Conservation (phyloP, 2,888 invertebrate species). For the Drosophila affinis region DNA sequence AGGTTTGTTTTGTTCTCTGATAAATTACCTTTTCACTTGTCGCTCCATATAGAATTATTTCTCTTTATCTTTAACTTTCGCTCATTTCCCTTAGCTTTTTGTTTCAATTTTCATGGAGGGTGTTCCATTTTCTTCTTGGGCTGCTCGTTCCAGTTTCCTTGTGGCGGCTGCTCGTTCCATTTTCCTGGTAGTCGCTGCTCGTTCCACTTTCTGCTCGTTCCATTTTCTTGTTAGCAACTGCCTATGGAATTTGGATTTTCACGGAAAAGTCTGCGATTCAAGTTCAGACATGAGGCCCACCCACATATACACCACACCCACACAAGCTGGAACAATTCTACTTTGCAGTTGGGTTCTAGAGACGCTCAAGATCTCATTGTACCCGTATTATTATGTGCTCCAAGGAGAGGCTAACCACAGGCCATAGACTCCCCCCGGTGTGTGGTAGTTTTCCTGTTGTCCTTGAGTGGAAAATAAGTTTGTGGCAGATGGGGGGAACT, state of each 20-base stretch:
- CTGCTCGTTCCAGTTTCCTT: not conserved
- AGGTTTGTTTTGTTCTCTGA: slow-evolving; percentile 41
- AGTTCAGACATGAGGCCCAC: slow-evolving; percentile 17
- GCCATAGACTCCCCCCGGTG: slow-evolving; percentile 13
- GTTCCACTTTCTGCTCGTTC: not conserved
- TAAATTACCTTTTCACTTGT: slow-evolving; percentile 73
- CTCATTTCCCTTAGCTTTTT: slow-evolving; percentile 1
- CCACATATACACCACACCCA: not conserved
- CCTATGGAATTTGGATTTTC: slow-evolving; percentile 30
- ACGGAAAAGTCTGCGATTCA: slow-evolving; percentile 22
- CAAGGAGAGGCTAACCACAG: not conserved
- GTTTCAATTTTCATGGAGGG: not conserved
- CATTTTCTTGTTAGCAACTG: not conserved
- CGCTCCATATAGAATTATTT: slow-evolving; percentile 50
- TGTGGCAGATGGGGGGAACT: not conserved
- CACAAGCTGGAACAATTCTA: slow-evolving; percentile 3
- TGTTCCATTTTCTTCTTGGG: not conserved
- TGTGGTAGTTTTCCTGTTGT: slow-evolving; percentile 14
- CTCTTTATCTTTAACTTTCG: slow-evolving; percentile 44
- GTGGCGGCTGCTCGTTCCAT: not conserved
- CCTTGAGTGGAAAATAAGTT: slow-evolving; percentile 36
- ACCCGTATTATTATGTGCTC: slow-evolving; percentile 17
- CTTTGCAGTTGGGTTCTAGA: slow-evolving; percentile 9
- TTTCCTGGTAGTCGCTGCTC: not conserved
- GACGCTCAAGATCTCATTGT: slow-evolving; percentile 5